These are phyloP conservation scores for Caprella mutica DNA, from an alignment of 2,888 invertebrate species.

Conservation along the genomic window DNA sequence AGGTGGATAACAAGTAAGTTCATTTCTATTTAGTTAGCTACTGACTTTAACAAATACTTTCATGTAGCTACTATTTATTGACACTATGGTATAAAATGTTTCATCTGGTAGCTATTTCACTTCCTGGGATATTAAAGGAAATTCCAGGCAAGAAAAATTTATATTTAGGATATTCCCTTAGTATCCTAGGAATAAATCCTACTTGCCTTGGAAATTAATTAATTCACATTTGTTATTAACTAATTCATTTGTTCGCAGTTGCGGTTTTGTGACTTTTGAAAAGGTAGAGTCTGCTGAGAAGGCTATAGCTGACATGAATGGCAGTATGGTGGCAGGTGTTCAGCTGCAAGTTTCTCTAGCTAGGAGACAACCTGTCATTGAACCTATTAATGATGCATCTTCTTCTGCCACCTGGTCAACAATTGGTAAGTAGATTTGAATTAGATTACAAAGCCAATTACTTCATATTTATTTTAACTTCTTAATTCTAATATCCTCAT, in stretches of 20 bases:
- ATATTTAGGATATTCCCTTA: too few species aligned
- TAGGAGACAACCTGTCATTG: conserved; percentile 65
- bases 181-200: too few species aligned
- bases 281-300: conserved; percentile 72
- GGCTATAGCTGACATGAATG: conserved; percentile 71
- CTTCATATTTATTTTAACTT: neutral
- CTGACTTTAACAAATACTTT: too few species aligned
- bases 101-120: too few species aligned
- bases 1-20: conserved; percentile 63
- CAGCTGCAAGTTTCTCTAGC: conserved; percentile 70
- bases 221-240: too few species aligned
- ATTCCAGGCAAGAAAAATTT: too few species aligned
- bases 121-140: too few species aligned
- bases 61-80: too few species aligned
- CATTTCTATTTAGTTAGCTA: too few species aligned
- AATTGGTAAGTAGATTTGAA: conserved; percentile 44
- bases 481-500: too few species aligned
- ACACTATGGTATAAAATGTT: too few species aligned
- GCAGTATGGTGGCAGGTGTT: conserved; percentile 58
- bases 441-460: neutral
- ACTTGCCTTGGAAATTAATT: too few species aligned
- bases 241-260: conserved; percentile 41
- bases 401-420: conserved; percentile 64
- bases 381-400: conserved; percentile 58
- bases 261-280: conserved; percentile 84